These are phyloP conservation scores for Antechinus flavipes DNA, from an alignment of 2,113 vertebrate species.

Conservation along the genomic window DNA sequence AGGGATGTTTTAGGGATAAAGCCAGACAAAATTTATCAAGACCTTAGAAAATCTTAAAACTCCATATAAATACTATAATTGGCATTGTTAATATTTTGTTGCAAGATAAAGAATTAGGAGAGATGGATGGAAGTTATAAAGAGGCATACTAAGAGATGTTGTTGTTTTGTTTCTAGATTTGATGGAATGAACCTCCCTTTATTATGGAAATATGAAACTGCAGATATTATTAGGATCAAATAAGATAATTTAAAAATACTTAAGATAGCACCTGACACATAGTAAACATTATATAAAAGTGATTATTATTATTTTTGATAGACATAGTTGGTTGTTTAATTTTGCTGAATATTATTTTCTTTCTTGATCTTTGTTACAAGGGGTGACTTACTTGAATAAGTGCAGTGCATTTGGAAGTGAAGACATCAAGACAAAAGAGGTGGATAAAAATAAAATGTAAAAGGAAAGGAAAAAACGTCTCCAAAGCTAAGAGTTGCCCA, in stretches of 20 bases:
- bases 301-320: not conserved
- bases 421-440: not conserved
- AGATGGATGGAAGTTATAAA: not conserved
- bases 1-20: not conserved
- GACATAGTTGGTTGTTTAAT: not conserved
- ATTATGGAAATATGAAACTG: not conserved
- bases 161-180: not conserved
- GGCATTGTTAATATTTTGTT: not conserved
- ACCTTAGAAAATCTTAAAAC: not conserved
- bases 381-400: not conserved
- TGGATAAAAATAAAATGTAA: not conserved
- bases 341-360: not conserved
- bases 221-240: not conserved
- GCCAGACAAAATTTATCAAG: not conserved
- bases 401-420: not conserved
- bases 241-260: not conserved
- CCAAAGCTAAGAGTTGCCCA: not conserved
- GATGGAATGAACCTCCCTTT: not conserved
- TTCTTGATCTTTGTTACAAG: not conserved
- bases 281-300: not conserved
- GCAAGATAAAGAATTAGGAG: not conserved
- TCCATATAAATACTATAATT: not conserved
- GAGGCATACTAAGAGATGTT: not conserved
- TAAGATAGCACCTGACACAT: not conserved
- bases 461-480: not conserved